Evolutionary conservation across 1,140 invertebrate genomes (phyloP).

Genomic region (Drosophila mayri): DNA sequence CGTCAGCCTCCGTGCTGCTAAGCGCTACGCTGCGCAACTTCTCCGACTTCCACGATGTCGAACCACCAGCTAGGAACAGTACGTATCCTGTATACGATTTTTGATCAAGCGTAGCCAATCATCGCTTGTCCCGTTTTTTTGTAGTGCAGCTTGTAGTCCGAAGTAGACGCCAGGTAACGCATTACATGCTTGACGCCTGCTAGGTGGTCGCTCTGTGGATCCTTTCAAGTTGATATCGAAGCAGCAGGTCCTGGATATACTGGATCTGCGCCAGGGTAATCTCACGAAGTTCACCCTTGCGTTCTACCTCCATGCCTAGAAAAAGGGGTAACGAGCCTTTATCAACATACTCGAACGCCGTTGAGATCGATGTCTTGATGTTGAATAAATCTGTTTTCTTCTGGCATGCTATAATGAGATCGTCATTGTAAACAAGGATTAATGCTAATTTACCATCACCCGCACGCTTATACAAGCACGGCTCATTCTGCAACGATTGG

Average conservation of each 20-base stretch:
- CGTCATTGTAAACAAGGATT: too few species aligned
- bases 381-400: not conserved
- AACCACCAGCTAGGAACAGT: too few species aligned
- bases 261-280: not conserved
- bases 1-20: too few species aligned
- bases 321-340: not conserved
- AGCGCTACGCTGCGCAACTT: too few species aligned
- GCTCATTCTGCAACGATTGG: not conserved
- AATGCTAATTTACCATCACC: too few species aligned
- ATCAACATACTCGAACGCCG: not conserved
- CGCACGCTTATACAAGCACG: not conserved
- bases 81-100: too few species aligned
- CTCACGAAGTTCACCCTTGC: not conserved
- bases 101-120: too few species aligned
- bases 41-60: too few species aligned
- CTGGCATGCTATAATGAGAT: not conserved
- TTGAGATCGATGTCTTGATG: not conserved
- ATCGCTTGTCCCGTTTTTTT: fast-evolving
- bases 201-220: slow-evolving; percentile 1
- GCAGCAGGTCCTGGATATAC: slow-evolving; percentile 1
- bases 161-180: not conserved
- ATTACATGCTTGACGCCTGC: slow-evolving; percentile 11
- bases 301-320: not conserved
- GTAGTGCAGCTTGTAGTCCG: slow-evolving; percentile 2
- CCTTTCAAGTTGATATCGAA: too few species aligned